Conservation (phyloP, 2,797 vertebrate species). For the Cheirogaleus major region DNA sequence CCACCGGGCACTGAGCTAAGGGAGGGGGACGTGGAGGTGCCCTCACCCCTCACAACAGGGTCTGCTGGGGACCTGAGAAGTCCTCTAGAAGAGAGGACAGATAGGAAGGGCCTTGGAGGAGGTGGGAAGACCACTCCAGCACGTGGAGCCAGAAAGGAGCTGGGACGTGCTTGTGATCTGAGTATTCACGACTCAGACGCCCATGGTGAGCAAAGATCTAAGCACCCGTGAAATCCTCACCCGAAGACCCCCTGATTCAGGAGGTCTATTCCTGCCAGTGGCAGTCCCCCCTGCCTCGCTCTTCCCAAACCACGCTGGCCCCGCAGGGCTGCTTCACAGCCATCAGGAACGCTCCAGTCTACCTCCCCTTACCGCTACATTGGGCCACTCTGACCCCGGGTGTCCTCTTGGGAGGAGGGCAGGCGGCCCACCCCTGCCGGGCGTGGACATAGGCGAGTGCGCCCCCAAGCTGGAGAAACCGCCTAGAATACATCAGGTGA, state of each 20-base stretch:
- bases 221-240: neutral
- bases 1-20: neutral
- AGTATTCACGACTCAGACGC: neutral
- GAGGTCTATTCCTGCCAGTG: neutral
- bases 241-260: neutral
- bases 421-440: neutral
- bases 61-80: neutral
- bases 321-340: neutral
- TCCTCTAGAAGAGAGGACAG: neutral
- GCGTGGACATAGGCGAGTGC: fast-evolving
- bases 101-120: neutral
- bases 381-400: neutral
- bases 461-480: fast-evolving
- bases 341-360: neutral
- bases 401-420: neutral
- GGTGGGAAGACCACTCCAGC: neutral
- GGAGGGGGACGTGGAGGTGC: neutral
- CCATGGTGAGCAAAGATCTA: neutral
- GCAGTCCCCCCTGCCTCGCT: neutral
- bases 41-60: neutral
- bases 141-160: no score
- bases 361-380: fast-evolving
- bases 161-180: neutral
- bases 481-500: fast-evolving
- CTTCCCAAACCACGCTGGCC: fast-evolving